Percentiles rank a stretch among this genome's conserved stretches.
Conservation (phyloP, 2,888 invertebrate genomes). For the Pristionchus entomophagus region DNA sequence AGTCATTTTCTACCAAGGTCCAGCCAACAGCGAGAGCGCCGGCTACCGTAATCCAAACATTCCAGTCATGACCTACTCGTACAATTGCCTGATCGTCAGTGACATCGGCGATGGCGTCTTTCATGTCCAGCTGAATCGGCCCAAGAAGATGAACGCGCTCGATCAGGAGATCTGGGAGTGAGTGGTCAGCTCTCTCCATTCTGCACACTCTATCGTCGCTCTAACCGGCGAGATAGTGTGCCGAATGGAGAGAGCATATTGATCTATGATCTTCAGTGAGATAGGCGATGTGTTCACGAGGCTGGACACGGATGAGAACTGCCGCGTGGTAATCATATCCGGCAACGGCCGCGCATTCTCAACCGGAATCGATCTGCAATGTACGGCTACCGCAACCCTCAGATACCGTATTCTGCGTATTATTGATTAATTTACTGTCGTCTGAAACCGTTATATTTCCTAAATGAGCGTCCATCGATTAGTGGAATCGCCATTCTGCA, state of each 20-base stretch:
- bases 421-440: neutral
- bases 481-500: neutral
- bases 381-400: neutral
- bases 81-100: conserved; percentile 20
- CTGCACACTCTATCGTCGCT: neutral
- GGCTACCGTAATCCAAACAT: neutral
- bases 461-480: neutral
- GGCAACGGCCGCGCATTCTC: conserved; percentile 90
- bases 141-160: conserved; percentile 68
- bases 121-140: conserved; percentile 69
- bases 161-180: conserved; percentile 16
- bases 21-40: too few species aligned
- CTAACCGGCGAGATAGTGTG: too few species aligned
- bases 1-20: too few species aligned
- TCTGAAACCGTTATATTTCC: neutral
- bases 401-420: neutral
- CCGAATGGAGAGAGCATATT: too few species aligned
- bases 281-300: conserved; percentile 86
- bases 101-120: conserved; percentile 56
- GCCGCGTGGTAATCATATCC: conserved; percentile 88
- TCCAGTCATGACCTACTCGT: conserved; percentile 25
- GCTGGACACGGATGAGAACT: conserved; percentile 85
- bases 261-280: conserved; percentile 79
- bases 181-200: neutral
- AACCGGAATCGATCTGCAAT: conserved; percentile 86